Evolutionary conservation across 1,140 invertebrate species (phyloP).

Genomic region (Chymomyza costata): DNA sequence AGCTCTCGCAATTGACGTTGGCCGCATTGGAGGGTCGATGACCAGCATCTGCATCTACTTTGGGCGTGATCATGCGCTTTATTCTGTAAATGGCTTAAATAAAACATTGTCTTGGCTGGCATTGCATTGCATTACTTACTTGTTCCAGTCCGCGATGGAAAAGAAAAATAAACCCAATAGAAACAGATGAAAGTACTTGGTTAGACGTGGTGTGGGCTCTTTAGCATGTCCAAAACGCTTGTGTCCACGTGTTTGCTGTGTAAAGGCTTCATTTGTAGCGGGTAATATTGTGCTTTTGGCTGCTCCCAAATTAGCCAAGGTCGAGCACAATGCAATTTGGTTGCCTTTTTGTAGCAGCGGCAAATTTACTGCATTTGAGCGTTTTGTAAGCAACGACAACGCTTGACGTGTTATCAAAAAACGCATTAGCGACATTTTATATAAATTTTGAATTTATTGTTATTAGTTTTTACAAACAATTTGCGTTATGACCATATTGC

Average conservation of each 20-base stretch:
- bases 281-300: neutral
- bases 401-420: constrained; percentile 55
- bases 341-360: constrained; percentile 22
- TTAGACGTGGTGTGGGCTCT: constrained; percentile 59
- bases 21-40: constrained; percentile 51
- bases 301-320: constrained; percentile 2
- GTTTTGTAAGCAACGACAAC: constrained; percentile 31
- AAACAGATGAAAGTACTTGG: constrained; percentile 74
- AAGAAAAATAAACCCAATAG: constrained; percentile 62
- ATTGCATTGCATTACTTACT: constrained; percentile 63
- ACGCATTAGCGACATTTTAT: constrained; percentile 51
- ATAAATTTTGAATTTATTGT: constrained; percentile 7
- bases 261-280: constrained; percentile 6
- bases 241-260: constrained; percentile 62
- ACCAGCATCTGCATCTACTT: constrained; percentile 69
- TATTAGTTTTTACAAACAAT: too few species aligned
- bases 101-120: neutral
- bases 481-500: too few species aligned
- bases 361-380: constrained; percentile 10
- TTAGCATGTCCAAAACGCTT: constrained; percentile 79
- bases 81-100: constrained; percentile 57
- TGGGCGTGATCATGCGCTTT: constrained; percentile 64
- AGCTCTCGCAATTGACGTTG: constrained; percentile 46
- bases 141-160: constrained; percentile 74
- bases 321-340: constrained; percentile 26